Percentiles rank a stretch among this genome's conserved stretches.
Conservation (phyloP, 2,797 vertebrate genomes). For the Phrynocephalus forsythii region DNA sequence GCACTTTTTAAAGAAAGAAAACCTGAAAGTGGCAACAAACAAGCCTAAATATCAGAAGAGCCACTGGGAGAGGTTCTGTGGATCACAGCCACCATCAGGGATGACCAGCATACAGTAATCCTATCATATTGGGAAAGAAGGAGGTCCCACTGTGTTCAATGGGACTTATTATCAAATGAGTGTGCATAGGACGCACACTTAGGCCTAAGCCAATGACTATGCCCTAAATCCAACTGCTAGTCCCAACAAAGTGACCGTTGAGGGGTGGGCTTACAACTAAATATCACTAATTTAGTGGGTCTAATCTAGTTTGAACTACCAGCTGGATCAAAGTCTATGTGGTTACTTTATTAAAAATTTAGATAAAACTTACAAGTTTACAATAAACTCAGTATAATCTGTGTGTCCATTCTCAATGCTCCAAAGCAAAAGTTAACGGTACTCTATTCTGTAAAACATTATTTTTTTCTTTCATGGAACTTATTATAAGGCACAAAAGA, state of each 20-base stretch:
- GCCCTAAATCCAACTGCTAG: no score
- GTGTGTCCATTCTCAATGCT: not conserved
- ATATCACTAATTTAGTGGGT: no score
- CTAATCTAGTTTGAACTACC: no score
- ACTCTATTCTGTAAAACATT: not conserved
- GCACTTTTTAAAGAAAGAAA: conserved; percentile 2
- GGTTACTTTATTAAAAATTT: not conserved
- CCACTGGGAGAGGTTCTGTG: not conserved
- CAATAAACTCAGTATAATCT: not conserved
- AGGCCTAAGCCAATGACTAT: not conserved
- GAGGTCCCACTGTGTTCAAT: not conserved
- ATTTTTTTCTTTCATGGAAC: not conserved
- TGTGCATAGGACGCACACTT: not conserved
- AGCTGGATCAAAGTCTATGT: no score
- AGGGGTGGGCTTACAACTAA: no score
- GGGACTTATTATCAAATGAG: no score
- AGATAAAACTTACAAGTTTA: not conserved
- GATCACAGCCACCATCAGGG: not conserved
- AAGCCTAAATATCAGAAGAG: not conserved
- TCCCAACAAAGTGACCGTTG: no score
- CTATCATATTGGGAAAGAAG: not conserved
- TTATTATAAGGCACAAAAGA: not conserved
- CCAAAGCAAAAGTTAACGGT: not conserved
- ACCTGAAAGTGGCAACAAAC: not conserved
- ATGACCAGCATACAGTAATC: not conserved